phyloP scores from a whole-genome alignment of 2,113 vertebrate species.

The Scomber scombrus region DNA sequence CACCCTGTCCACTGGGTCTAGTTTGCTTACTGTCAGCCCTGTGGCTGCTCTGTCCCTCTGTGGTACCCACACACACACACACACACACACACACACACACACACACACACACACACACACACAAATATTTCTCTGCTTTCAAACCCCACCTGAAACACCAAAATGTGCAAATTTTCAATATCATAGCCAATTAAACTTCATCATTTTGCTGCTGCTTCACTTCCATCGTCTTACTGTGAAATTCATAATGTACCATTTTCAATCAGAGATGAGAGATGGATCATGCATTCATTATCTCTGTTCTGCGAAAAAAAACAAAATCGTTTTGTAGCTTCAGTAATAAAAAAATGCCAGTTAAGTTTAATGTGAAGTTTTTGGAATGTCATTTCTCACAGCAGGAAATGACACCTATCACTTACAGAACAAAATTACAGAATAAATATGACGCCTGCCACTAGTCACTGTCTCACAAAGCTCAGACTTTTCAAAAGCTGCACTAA shows the following conservation, averaged over 20 bases:
- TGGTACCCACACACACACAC: conserved; percentile 37
- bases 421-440: conserved; percentile 54
- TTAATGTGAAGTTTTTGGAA: neutral
- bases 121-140: neutral
- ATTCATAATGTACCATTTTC: conserved; percentile 50
- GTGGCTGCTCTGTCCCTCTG: conserved; percentile 60
- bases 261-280: neutral
- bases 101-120: conserved; percentile 24
- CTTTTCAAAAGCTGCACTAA: conserved; percentile 55
- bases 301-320: conserved; percentile 3
- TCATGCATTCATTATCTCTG: conserved; percentile 11
- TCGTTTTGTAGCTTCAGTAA: conserved; percentile 4
- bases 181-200: conserved; percentile 56
- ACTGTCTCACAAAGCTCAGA: conserved; percentile 42
- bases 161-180: conserved; percentile 41
- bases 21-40: conserved; percentile 76
- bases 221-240: conserved; percentile 29
- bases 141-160: neutral
- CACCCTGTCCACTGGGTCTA: conserved; percentile 73
- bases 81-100: conserved; percentile 18
- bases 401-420: conserved; percentile 41
- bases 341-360: neutral
- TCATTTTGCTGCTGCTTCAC: conserved; percentile 39
- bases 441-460: conserved; percentile 49
- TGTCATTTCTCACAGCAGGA: neutral